These are phyloP conservation scores for Apaloderma vittatum DNA, from an alignment of 2,113 vertebrate genomes.

Conservation along the genomic window DNA sequence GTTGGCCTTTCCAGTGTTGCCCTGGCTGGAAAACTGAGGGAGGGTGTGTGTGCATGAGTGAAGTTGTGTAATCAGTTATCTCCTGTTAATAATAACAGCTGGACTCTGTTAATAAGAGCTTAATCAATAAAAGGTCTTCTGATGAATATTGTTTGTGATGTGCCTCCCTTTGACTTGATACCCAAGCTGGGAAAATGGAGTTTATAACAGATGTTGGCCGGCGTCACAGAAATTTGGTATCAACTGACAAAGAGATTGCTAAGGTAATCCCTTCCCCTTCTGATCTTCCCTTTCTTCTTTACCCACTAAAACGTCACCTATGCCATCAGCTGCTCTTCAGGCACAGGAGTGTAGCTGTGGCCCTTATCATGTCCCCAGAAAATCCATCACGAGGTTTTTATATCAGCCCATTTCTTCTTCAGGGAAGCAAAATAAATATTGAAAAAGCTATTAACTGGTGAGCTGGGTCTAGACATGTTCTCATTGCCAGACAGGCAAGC, in stretches of 20 bases:
- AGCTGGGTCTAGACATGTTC: neutral
- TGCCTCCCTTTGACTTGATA: neutral
- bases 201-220: neutral
- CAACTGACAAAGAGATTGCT: neutral
- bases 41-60: rapidly evolving
- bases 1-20: neutral
- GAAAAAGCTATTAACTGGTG: neutral
- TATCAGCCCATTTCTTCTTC: neutral
- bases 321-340: neutral
- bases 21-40: neutral
- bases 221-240: neutral
- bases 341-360: neutral
- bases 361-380: neutral
- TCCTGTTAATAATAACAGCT: neutral
- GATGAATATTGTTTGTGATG: neutral
- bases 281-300: neutral
- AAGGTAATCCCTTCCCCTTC: neutral
- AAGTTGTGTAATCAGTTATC: neutral
- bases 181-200: neutral
- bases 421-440: neutral
- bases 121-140: neutral
- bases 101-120: neutral
- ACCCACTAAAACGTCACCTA: neutral
- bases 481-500: neutral
- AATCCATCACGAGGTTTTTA: neutral